A percentile compares a stretch with the other conserved stretches of the same genome.
Evolutionary conservation across 1,140 invertebrate genomes (phyloP).

Genomic region (Pararge aegeria): DNA sequence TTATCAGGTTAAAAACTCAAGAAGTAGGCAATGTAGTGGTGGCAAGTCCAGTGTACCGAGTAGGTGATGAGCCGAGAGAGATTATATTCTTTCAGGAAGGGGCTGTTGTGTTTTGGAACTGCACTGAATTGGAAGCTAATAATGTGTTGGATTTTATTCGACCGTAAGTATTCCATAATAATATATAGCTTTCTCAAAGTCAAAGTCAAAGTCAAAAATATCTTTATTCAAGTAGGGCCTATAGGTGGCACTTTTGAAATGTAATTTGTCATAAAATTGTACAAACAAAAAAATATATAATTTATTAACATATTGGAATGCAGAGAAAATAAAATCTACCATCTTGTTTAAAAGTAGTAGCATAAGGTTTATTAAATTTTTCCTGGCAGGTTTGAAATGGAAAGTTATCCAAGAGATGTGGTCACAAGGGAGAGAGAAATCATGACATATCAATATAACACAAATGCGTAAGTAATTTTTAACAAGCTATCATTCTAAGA

Average conservation of each 20-base stretch:
- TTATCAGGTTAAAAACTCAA: slow-evolving; percentile 55
- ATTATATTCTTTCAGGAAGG: slow-evolving; percentile 85
- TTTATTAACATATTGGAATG: too few relatives aligned
- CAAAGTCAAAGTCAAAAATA: too few relatives aligned
- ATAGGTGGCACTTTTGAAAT: too few relatives aligned
- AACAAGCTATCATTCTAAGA: too few relatives aligned
- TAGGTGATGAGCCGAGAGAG: slow-evolving; percentile 59
- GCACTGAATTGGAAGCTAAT: slow-evolving; percentile 89
- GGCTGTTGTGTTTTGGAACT: slow-evolving; percentile 95
- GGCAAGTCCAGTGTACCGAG: slow-evolving; percentile 58
- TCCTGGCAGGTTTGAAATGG: slow-evolving; percentile 79
- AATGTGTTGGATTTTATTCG: slow-evolving; percentile 89
- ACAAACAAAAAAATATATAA: too few relatives aligned
- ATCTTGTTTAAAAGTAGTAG: neutral
- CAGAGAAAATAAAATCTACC: too few relatives aligned
- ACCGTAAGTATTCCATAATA: slow-evolving; percentile 40
- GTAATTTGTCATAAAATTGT: too few relatives aligned
- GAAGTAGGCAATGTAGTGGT: slow-evolving; percentile 66
- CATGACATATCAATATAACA: slow-evolving; percentile 88
- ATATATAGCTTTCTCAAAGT: too few relatives aligned
- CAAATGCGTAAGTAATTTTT: slow-evolving; percentile 76
- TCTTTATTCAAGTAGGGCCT: too few relatives aligned
- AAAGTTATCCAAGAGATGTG: slow-evolving; percentile 84
- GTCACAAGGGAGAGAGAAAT: slow-evolving; percentile 90
- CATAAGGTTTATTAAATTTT: neutral